Conservation (phyloP, 2,797 vertebrate species). For the Paguma larvata region DNA sequence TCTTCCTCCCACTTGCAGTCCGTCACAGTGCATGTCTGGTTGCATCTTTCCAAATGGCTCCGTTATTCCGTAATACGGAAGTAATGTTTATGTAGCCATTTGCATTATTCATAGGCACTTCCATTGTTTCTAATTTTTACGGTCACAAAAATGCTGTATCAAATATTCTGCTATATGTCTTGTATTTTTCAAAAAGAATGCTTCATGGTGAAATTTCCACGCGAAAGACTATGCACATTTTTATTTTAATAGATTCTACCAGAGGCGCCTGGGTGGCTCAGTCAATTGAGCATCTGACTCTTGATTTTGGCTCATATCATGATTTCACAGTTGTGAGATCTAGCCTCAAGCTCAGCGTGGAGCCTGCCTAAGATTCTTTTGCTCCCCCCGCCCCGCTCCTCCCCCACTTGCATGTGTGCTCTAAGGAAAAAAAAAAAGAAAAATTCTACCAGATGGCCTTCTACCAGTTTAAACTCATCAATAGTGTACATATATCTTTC, state of each 20-base stretch:
- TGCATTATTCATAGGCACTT: slow-evolving; percentile 19
- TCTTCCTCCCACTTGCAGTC: neutral
- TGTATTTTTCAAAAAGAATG: slow-evolving; percentile 34
- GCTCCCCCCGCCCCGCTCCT: too few species aligned
- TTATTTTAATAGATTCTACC: slow-evolving; percentile 28
- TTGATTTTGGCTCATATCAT: too few species aligned
- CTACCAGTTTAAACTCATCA: neutral
- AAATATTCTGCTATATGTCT: neutral
- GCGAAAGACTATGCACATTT: neutral
- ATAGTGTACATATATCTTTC: neutral
- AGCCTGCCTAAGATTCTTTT: too few species aligned
- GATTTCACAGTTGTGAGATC: too few species aligned
- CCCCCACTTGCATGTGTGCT: too few species aligned
- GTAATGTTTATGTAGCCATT: neutral
- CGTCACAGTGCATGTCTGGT: neutral
- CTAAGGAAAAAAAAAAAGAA: too few species aligned
- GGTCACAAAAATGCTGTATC: neutral
- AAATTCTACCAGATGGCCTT: neutral
- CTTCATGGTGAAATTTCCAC: slow-evolving; percentile 3
- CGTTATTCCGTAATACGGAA: neutral
- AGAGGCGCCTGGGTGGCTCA: too few species aligned
- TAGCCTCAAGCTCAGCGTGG: too few species aligned
- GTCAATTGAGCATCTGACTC: too few species aligned
- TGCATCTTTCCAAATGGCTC: neutral
- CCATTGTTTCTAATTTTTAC: slow-evolving; percentile 15